phyloP scores from a whole-genome alignment of 1,140 invertebrate species.

The Nymphalis io region DNA sequence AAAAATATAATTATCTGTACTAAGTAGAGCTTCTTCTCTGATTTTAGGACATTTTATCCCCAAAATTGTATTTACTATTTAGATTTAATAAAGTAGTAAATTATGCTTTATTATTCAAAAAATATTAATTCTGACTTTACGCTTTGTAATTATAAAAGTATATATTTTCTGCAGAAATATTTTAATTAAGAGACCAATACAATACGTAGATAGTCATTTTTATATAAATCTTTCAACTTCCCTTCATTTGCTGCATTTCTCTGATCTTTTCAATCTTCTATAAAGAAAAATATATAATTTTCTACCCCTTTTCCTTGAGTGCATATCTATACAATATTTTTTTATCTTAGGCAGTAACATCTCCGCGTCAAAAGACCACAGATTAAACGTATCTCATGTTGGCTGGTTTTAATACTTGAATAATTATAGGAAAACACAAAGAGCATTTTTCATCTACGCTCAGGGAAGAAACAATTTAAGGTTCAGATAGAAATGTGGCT shows the following conservation, averaged over 20 bases:
- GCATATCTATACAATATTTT: conserved; percentile 7
- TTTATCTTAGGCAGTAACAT: conserved; percentile 9
- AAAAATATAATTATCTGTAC: too few relatives aligned
- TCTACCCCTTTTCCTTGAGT: conserved; percentile 27
- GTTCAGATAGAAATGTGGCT: conserved; percentile 13
- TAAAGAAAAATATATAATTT: conserved; percentile 13
- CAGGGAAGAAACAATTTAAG: conserved; percentile 3
- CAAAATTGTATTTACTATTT: too few relatives aligned
- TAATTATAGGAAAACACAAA: conserved; percentile 25
- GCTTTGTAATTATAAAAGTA: neutral
- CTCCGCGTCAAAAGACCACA: conserved; percentile 21
- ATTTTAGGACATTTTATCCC: too few relatives aligned
- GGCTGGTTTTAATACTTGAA: conserved; percentile 13
- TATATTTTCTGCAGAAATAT: neutral
- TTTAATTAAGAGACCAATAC: conserved; percentile 3
- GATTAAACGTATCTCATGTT: conserved; percentile 22
- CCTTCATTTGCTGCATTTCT: conserved; percentile 9
- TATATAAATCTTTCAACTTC: conserved; percentile 10
- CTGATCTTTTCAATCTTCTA: conserved; percentile 16
- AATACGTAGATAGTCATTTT: neutral
- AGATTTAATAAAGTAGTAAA: too few relatives aligned
- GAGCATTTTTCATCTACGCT: conserved; percentile 14
- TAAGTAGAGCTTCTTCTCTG: too few relatives aligned
- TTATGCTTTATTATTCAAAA: too few relatives aligned
- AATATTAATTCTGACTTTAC: too few relatives aligned